Evolutionary conservation across 2,797 vertebrate genomes (phyloP).

Genomic region (Dipus sagitta): DNA sequence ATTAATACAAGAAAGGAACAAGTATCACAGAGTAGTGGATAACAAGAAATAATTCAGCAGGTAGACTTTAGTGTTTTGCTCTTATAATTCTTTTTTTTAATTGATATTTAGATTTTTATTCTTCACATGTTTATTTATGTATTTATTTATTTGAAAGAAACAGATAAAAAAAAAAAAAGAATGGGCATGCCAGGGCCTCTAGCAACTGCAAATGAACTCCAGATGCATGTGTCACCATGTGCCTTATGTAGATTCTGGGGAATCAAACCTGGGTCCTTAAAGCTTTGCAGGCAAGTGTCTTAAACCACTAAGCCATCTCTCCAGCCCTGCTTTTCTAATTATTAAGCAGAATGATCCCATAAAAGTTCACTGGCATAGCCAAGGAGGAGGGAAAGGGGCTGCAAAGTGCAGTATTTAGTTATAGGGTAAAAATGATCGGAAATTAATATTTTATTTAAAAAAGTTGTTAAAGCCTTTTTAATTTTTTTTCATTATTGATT

Average conservation of each 20-base stretch:
- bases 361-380: background rate
- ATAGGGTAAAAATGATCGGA: background rate
- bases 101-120: too few species aligned
- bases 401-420: conserved; percentile 14
- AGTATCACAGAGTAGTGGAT: background rate
- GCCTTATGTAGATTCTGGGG: too few species aligned
- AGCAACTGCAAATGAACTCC: too few species aligned
- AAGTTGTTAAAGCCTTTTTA: background rate
- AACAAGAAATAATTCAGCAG: conserved; percentile 20
- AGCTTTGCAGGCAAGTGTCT: too few species aligned
- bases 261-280: too few species aligned
- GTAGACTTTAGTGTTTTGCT: conserved; percentile 16
- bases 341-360: conserved; percentile 50
- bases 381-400: background rate
- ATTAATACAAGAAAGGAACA: background rate
- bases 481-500: too few species aligned
- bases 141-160: too few species aligned
- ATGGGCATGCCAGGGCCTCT: too few species aligned
- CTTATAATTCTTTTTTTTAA: background rate
- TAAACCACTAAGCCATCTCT: too few species aligned
- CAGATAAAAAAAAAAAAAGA: too few species aligned
- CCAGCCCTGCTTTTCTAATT: background rate
- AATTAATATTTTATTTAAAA: conserved; percentile 56
- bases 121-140: too few species aligned
- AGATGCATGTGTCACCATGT: too few species aligned